These are phyloP conservation scores for Drosophila miranda DNA, from an alignment of 1,140 invertebrate species.

Conservation along the genomic window DNA sequence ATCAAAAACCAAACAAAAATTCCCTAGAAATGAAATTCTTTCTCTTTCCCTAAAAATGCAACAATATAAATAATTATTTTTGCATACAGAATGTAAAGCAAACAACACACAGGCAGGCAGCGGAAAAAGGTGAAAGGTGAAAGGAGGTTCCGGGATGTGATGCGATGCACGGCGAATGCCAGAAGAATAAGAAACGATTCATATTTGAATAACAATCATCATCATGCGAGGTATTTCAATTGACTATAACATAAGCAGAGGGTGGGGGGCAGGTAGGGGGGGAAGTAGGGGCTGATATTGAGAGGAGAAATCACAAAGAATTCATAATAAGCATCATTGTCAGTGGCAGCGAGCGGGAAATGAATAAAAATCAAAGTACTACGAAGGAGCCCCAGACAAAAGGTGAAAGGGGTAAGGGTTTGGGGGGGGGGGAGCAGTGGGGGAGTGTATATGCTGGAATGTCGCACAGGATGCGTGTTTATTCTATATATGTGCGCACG, in stretches of 20 bases:
- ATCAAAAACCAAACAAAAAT: not conserved
- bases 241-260: conserved; percentile 15
- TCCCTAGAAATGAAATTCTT: conserved; percentile 6
- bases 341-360: conserved; percentile 73
- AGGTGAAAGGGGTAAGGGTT: conserved; percentile 56
- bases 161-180: conserved; percentile 49
- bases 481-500: conserved; percentile 20
- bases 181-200: conserved; percentile 59
- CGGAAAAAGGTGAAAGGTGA: not conserved
- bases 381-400: conserved; percentile 46
- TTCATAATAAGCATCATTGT: conserved; percentile 82
- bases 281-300: conserved; percentile 21
- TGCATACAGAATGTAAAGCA: conserved; percentile 75
- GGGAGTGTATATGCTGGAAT: conserved; percentile 50
- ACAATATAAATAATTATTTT: conserved; percentile 81
- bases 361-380: conserved; percentile 79
- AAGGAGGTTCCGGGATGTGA: not conserved
- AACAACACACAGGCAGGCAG: conserved; percentile 51
- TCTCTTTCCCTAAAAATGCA: conserved; percentile 36
- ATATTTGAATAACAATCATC: conserved; percentile 81
- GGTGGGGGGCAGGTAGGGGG: conserved; percentile 4
- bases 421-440: not conserved
- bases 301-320: conserved; percentile 73
- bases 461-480: conserved; percentile 72
- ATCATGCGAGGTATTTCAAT: conserved; percentile 74